Percentiles rank a stretch among this genome's conserved stretches.
Conservation (phyloP, 2,888 invertebrate genomes). For the Brenthis ino region DNA sequence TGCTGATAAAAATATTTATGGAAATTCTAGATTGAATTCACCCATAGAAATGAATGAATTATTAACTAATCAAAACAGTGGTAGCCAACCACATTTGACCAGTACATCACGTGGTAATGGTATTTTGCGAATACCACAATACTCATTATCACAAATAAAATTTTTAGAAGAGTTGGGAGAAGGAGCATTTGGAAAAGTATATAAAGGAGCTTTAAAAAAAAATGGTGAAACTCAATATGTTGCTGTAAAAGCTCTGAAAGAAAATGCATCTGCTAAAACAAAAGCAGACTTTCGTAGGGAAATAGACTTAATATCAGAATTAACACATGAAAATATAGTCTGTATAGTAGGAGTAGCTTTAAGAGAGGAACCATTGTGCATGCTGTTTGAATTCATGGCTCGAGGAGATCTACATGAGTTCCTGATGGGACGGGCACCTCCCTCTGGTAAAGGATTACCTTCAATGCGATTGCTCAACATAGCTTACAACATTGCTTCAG, state of each 20-base stretch:
- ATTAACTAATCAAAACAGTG: conserved; percentile 81
- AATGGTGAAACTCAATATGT: conserved; percentile 88
- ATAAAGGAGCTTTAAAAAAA: conserved; percentile 94
- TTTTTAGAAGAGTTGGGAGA: conserved; percentile 96
- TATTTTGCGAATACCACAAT: conserved; percentile 89
- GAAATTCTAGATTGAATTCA: conserved; percentile 88
- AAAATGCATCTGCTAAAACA: conserved; percentile 95
- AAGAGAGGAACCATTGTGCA: conserved; percentile 94
- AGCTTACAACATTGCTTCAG: conserved; percentile 91
- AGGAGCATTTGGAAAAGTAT: conserved; percentile 98
- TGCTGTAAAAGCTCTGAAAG: conserved; percentile 96
- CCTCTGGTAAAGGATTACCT: conserved; percentile 89
- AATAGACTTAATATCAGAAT: conserved; percentile 96
- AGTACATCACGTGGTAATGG: conserved; percentile 78
- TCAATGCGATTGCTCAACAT: conserved; percentile 94
- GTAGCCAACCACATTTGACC: conserved; percentile 71
- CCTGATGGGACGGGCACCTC: conserved; percentile 94
- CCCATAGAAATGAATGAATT: conserved; percentile 93
- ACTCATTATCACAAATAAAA: conserved; percentile 91
- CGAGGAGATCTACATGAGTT: conserved; percentile 98
- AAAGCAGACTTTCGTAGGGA: conserved; percentile 96
- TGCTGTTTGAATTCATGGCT: conserved; percentile 99
- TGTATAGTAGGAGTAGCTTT: conserved; percentile 96
- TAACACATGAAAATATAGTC: conserved; percentile 97
- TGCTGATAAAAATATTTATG: conserved; percentile 91